A percentile compares a stretch with the other conserved stretches of the same genome.
phyloP scores from a whole-genome alignment of 2,797 vertebrate genomes.

The Geotrypetes seraphini region DNA sequence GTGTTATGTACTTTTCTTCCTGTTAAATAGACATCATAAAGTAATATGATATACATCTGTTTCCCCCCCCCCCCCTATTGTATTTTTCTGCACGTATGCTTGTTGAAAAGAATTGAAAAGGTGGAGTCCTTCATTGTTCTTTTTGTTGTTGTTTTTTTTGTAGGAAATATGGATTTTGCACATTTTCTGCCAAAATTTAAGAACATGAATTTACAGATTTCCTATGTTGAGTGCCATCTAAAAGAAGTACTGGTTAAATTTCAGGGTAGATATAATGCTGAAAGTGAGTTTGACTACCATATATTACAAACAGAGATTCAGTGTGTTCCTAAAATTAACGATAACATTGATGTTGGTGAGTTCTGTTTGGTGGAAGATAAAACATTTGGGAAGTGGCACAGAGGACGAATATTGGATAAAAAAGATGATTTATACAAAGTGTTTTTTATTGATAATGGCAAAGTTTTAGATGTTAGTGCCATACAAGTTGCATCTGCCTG shows the following conservation, averaged over 20 bases:
- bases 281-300: conserved; percentile 78
- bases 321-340: conserved; percentile 53
- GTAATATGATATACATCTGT: no score
- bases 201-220: conserved; percentile 69
- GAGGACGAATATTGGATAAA: conserved; percentile 73
- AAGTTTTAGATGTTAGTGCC: conserved; percentile 51
- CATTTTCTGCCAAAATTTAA: conserved; percentile 23
- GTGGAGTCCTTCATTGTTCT: no score
- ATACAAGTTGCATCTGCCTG: conserved; percentile 55
- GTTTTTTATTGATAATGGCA: conserved; percentile 74
- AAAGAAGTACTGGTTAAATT: conserved; percentile 72
- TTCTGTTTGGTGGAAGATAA: conserved; percentile 80
- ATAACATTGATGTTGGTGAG: conserved; percentile 48
- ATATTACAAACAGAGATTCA: conserved; percentile 79
- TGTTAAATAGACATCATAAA: no score
- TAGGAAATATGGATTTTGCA: conserved; percentile 47
- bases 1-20: no score
- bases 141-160: conserved; percentile 34
- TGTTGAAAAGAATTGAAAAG: no score
- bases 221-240: conserved; percentile 60
- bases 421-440: conserved; percentile 49
- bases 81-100: no score
- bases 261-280: conserved; percentile 58
- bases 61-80: no score
- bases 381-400: conserved; percentile 65